Base-by-base conservation (phyloP, 2,797 vertebrate genomes). In the Falco novaeseelandiae region DNA sequence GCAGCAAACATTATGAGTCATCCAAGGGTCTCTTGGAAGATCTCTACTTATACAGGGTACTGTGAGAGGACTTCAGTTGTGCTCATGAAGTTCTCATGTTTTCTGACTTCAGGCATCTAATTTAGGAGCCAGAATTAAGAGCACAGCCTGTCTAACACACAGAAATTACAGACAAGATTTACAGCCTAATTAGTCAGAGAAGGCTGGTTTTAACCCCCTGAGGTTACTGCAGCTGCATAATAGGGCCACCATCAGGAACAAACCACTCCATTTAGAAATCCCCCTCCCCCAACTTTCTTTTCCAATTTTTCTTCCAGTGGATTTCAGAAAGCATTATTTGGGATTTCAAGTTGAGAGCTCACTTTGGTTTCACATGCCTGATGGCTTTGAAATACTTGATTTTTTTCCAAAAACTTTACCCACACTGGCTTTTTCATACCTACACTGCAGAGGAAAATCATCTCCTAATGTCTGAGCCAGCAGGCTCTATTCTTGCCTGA, bases 211-310 rank as follows among this genome's bases (percentile, higher is more conserved):
- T 58, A 44, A 30, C 6, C 16, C 30, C 23, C 42, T 30, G n/a
- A 49, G 27, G 49, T 49, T 36, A 62, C 27, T 49, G 32, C 36
- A 51, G 42, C 69, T 12, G 20, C 12, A 21, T 12, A 25, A 11
- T 1, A 49, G 51, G 15, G 40, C 22, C 40, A 69, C 12, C 32
- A 21, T 19, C 10, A 78, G 34, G 6, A 78, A 27, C 29, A 65
- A 63, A 55, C 6, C 3, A 11, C 20, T 46, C 22, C 16, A 16
- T 40, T 49, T 42, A 72, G 34, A 87, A 66, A 42, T 27, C 5
- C 4, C 6, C 10, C 2, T 29, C n/a, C 26, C 2, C 2, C 10
- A 4, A 2, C 44, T 17, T 70, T 67, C 4, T 34, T 22, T 57
- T 20, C 38, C 7, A 4, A 9, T 30, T 26, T 42, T 67, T 78